Evolutionary conservation across 1,140 invertebrate species (phyloP).

Genomic region (Phthorimaea operculella): DNA sequence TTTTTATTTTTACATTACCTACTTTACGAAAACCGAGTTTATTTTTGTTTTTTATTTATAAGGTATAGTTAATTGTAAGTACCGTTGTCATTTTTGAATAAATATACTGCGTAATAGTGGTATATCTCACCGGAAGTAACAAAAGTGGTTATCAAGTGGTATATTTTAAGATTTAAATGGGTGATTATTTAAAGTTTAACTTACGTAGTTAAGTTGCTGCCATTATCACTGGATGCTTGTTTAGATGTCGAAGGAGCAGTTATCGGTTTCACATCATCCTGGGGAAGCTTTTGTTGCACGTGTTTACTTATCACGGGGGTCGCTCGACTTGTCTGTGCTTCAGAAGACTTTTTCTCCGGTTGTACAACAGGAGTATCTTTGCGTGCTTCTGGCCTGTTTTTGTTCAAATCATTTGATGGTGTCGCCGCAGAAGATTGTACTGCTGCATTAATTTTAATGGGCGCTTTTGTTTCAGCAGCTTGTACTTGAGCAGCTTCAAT

Average conservation of each 20-base stretch:
- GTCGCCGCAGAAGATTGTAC: not conserved
- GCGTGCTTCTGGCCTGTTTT: not conserved
- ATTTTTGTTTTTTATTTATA: too few relatives aligned
- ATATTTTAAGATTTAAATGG: not conserved
- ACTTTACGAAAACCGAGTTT: too few relatives aligned
- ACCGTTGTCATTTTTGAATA: too few relatives aligned
- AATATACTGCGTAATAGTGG: too few relatives aligned
- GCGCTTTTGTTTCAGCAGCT: not conserved
- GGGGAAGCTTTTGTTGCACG: too few relatives aligned
- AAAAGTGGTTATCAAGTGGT: not conserved
- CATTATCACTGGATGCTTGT: not conserved
- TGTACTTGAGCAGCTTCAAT: too few relatives aligned
- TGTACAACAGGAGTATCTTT: not conserved
- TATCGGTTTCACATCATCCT: too few relatives aligned
- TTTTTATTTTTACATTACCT: too few relatives aligned
- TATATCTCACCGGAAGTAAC: too few relatives aligned
- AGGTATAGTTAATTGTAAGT: too few relatives aligned
- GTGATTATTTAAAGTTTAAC: not conserved
- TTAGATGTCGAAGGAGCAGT: not conserved
- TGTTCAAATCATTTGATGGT: not conserved
- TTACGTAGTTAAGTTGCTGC: not conserved
- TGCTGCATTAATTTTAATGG: not conserved
- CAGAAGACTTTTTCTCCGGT: not conserved
- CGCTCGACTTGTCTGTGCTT: not conserved
- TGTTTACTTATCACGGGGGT: too few relatives aligned